Evolutionary conservation across 2,888 invertebrate genomes (phyloP), one percentile per base, ranked within the genome.

Genomic region (Drosophila affinis): DNA sequence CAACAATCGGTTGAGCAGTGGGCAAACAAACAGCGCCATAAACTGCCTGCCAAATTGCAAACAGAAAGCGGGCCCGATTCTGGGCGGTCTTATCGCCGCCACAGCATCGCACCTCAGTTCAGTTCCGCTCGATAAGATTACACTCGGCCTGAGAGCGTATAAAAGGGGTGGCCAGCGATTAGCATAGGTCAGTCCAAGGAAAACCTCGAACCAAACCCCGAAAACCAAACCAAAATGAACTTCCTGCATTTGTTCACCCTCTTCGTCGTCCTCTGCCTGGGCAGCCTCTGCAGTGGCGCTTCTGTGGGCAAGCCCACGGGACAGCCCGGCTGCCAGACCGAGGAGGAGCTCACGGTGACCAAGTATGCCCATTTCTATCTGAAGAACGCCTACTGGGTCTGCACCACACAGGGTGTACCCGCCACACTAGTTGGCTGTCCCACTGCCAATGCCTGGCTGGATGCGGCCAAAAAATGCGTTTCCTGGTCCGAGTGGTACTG

Each of bases 21-120:
- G 60, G 32, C 77, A 83, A 81, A 86, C 79, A 81, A 83, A 83
- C 86, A 86, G 72, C n/a, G 57, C 70, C 78, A 77, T 86, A 79
- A 86, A 84, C 74, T 59, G 71, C 61, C 72, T 54, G 62, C 72
- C 45, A 71, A 68, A 53, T 68, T 34, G 52, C 71, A 78, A 78
- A 57, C 73, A 65, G 65, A 65, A 68, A 64, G 63, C 59, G 51
- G 27, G 9, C 58, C 39, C 21, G 57, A 53, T 48, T 29, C 32
- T 29, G 27, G 48, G 44, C 51, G 24, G 52, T 52, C 63, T 61
- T 72, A 73, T 48, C 62, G 61, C 60, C 18, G 59, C 55, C 56
- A 29, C 63, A 81, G 59, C 73, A 64, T 73, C 68, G 68, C 60
- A 46, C 32, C 65, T 52, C 49, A 62, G 61, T 82, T 52, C 49